Base-by-base conservation (phyloP, 2,113 vertebrate species). In the Antennarius striatus region DNA sequence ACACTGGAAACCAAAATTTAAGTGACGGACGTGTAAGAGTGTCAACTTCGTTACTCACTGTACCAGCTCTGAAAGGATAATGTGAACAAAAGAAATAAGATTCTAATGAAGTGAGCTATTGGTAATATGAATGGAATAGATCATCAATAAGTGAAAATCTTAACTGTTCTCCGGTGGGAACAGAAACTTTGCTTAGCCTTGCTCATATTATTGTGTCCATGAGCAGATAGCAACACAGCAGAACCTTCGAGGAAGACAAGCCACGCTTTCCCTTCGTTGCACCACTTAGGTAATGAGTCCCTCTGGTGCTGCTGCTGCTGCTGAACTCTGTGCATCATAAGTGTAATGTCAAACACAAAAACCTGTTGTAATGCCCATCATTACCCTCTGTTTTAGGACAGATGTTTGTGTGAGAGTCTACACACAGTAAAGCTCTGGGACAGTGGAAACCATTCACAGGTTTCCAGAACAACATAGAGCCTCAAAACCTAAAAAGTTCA, bases 261-360 rank as follows among this genome's bases (percentile, higher is more conserved):
- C 43, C 62, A 63, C 29, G 57, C 58, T 32, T 13, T 47, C 56
- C 12, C 51, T 51, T 68, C 54, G 46, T 28, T 50, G 55, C 42
- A 56, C 9, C 48, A 57, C 74, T 75, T 79, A 52, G 75, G 73
- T 84, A 82, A 80, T 83, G 72, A 84, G 78, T 77, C 67, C 55
- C 68, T 12, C n/a, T 59, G 56, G 61, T 68, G 58, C 49, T 32
- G 49, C 52, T 60, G 75, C 29, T 68, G 73, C 58, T 61, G 50
- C 56, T 63, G 65, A 67, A 80, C 71, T 66, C 42, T 86, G 75
- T 86, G 77, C 80, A 78, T 86, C 66, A 74, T 70, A 82, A 64
- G 72, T 55, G 45, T 12, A 43, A 63, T 61, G 69, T 68, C 56
- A 75, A 73, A 85, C 66, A 36, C 62, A 72, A 61, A 75, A 56